phyloP scores from a whole-genome alignment of 2,888 invertebrate genomes.

The Polyploca ridens region DNA sequence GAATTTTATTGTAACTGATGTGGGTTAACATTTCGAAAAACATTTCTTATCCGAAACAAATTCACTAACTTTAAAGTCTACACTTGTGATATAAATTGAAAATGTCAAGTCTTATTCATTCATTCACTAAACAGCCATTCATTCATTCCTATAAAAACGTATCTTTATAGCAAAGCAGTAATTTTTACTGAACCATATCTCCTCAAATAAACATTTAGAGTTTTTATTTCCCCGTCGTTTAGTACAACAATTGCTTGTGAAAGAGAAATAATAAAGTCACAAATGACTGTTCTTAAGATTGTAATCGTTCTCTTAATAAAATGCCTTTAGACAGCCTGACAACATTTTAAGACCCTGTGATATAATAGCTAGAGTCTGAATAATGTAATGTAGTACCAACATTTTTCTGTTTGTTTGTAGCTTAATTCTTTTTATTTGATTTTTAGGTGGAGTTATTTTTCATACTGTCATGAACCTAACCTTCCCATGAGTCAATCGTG shows the following conservation, averaged over 20 bases:
- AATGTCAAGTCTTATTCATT: slow-evolving; percentile 3
- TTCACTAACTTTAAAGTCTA: not conserved
- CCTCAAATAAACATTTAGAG: slow-evolving; percentile 13
- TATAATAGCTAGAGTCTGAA: not conserved
- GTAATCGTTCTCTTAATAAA: slow-evolving; percentile 13
- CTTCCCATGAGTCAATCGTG: too few relatives aligned
- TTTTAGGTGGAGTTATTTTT: too few relatives aligned
- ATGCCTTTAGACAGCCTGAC: slow-evolving; percentile 3
- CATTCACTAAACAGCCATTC: slow-evolving; percentile 4
- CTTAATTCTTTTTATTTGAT: too few relatives aligned
- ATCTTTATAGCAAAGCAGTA: slow-evolving; percentile 11
- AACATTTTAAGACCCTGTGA: not conserved
- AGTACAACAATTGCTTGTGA: slow-evolving; percentile 11
- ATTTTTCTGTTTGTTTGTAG: too few relatives aligned
- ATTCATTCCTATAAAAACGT: slow-evolving; percentile 1
- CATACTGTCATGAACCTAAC: too few relatives aligned
- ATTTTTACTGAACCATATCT: slow-evolving; percentile 13
- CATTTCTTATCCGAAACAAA: not conserved
- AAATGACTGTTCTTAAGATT: slow-evolving; percentile 17
- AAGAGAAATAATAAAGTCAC: slow-evolving; percentile 20
- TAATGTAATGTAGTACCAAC: too few relatives aligned
- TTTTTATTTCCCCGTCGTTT: slow-evolving; percentile 17
- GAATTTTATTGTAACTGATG: not conserved
- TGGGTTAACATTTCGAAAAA: not conserved
- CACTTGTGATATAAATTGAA: not conserved